Evolutionary conservation across 2,888 invertebrate genomes (phyloP), one percentile per base, ranked within the genome.

Genomic region (Habroteleia sp.): DNA sequence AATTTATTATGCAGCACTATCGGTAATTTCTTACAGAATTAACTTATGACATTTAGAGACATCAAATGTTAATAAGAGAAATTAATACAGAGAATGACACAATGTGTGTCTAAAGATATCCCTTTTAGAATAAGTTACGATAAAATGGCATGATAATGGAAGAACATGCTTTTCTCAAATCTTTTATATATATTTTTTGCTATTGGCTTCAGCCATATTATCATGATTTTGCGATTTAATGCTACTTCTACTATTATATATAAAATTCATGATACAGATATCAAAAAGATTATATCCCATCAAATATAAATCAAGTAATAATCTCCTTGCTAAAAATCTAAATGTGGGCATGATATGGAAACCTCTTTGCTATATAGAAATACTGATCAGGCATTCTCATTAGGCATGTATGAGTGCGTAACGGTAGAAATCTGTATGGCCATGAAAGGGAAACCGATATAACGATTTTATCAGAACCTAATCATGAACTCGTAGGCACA

Each of bases 31-130:
- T 52, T 52, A 25, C 31, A 27, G 52, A 69, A 62, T 60, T 52
- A 62, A 52, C 71, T 71, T 62, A 54, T 71, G 71, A 71, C 71
- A 71, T 71, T 71, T 71, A 23, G 23, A 60, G 46, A 54, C 23
- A 62, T 29, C 62, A 71, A 71, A 72, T 72, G 72, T 65, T 72
- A 72, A 72, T 72, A 48, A 65, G 72, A 72, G 72, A 72, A 72
- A 72, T 72, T 65, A 58, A 65, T 44, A 65, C 71, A 29, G 6
- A 0, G 44, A 60, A 31, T 60, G 69, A 54, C 62, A 71, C 71
- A 39, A 52, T 69, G 25, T 20, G 4, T n/a, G 41, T 56, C 41
- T 20, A n/a, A 10, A 35, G 31, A 10, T 11, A 29, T 39, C 7
- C 11, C 29, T 35, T n/a, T 7, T 33, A 11, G 17, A 35, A 50